phyloP scores from a whole-genome alignment of 2,113 vertebrate species.

The Pedionomus torquatus region DNA sequence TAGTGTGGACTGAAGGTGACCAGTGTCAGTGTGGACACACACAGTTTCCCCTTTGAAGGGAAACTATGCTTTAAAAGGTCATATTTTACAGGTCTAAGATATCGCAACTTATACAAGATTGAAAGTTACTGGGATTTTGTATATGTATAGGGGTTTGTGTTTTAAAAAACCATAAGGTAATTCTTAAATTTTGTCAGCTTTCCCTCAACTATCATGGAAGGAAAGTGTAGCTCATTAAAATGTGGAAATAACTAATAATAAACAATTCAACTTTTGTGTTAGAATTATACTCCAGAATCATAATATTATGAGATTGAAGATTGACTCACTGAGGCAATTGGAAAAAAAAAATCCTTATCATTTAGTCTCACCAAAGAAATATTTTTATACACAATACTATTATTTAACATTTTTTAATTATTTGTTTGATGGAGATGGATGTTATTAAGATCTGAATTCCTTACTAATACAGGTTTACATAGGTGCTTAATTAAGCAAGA shows the following conservation, averaged over 20 bases:
- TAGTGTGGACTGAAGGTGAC: neutral
- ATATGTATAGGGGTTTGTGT: neutral
- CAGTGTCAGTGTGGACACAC: neutral
- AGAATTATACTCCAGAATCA: neutral
- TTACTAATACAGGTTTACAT: neutral
- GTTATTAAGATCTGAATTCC: neutral
- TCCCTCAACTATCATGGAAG: neutral
- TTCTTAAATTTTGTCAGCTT: neutral
- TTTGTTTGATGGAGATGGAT: neutral
- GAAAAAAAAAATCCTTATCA: neutral
- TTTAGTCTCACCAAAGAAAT: neutral
- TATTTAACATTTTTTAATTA: neutral
- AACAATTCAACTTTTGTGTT: neutral
- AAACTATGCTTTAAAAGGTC: neutral
- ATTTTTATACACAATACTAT: neutral
- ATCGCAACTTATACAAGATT: neutral
- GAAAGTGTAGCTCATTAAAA: neutral
- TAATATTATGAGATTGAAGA: neutral
- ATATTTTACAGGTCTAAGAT: neutral
- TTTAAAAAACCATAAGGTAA: neutral
- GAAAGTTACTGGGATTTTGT: neutral
- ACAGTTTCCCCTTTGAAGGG: neutral
- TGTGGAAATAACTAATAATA: neutral
- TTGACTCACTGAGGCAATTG: neutral
- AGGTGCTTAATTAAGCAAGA: neutral